Percentiles rank a stretch among this genome's conserved stretches.
Conservation (phyloP, 2,888 invertebrate species). For the Bruchidius siliquastri region DNA sequence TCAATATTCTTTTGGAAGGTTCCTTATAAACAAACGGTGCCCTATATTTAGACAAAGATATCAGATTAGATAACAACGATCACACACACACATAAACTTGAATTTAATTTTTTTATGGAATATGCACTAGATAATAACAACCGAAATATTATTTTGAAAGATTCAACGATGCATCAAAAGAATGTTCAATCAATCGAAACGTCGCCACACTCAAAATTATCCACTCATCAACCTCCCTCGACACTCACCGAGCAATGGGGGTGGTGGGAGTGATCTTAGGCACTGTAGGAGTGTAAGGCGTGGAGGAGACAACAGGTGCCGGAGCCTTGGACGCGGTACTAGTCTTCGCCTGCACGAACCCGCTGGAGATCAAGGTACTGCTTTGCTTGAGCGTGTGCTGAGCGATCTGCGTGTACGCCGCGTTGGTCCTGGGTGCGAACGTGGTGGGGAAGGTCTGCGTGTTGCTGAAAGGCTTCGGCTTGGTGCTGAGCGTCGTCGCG, state of each 20-base stretch:
- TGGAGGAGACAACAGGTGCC: conserved; percentile 26
- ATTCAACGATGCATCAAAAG: too few relatives aligned
- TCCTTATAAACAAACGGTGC: conserved; percentile 15
- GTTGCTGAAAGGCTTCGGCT: conserved; percentile 30
- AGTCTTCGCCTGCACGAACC: conserved; percentile 13
- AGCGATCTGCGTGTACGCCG: conserved; percentile 35
- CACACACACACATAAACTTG: too few relatives aligned
- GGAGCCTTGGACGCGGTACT: conserved; percentile 36
- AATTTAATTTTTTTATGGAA: not conserved
- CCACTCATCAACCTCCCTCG: too few relatives aligned
- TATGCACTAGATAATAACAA: too few relatives aligned
- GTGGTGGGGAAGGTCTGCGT: conserved; percentile 36
- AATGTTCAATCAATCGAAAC: too few relatives aligned
- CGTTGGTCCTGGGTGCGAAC: conserved; percentile 40
- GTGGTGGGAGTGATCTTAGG: conserved; percentile 42
- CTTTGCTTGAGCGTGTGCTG: conserved; percentile 31
- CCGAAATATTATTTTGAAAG: too few relatives aligned
- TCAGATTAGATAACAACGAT: not conserved
- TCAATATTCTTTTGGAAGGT: conserved; percentile 12
- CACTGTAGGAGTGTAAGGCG: conserved; percentile 47
- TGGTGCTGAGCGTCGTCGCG: conserved; percentile 42
- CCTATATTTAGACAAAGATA: conserved; percentile 6
- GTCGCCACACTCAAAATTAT: too few relatives aligned
- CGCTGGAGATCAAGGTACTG: conserved; percentile 27
- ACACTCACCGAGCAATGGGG: conserved; percentile 25